These are phyloP conservation scores for Campoletis sonorensis DNA, from an alignment of 1,140 invertebrate genomes.

Conservation along the genomic window DNA sequence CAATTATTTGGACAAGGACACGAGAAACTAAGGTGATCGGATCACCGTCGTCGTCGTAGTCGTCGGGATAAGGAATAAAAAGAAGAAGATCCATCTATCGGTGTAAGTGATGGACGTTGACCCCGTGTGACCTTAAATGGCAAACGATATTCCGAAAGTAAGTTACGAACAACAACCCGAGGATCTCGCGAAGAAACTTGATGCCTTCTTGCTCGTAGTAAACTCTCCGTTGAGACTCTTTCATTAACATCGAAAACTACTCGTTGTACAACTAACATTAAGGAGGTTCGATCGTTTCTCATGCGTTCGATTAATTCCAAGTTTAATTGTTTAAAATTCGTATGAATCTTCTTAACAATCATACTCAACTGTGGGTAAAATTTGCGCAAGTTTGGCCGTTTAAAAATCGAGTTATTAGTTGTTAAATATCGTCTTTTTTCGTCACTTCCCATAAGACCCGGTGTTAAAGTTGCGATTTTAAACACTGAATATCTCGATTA, in stretches of 20 bases:
- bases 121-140: constrained; percentile 49
- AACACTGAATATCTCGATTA: no score
- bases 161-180: constrained; percentile 44
- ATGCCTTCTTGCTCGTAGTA: constrained; percentile 19
- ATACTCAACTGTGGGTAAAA: no score
- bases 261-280: constrained; percentile 4
- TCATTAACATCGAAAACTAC: constrained; percentile 52
- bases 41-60: no score
- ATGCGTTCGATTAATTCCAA: no score
- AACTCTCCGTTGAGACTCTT: background rate
- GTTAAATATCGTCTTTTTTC: no score
- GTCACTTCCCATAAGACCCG: no score
- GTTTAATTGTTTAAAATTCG: no score
- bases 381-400: no score
- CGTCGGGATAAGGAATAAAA: background rate
- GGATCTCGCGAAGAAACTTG: constrained; percentile 24
- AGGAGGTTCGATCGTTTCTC: no score
- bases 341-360: no score
- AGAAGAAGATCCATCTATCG: constrained; percentile 42
- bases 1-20: background rate
- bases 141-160: constrained; percentile 56
- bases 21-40: background rate
- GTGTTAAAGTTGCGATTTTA: no score
- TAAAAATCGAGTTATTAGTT: no score
- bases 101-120: constrained; percentile 43